Evolutionary conservation across 2,888 invertebrate genomes (phyloP), one percentile per base, ranked within the genome.

Genomic region (Scrobipalpa costella): DNA sequence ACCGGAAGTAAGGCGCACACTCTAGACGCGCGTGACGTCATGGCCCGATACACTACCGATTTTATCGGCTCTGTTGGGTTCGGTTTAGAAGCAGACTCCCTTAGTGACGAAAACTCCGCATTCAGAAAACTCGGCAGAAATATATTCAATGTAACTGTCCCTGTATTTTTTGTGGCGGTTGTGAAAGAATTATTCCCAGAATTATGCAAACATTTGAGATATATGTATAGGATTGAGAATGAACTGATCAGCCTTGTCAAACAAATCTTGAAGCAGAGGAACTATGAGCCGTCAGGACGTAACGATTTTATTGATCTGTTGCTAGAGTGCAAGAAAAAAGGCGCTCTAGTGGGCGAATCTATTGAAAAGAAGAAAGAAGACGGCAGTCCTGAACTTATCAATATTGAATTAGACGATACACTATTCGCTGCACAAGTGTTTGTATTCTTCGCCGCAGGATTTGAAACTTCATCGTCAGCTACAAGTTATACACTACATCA

Each of bases 31-130:
- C 78, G 84, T 49, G 90, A 90, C 65, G 77, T 88, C 0, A 88
- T 90, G 88, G 88, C 88, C 1, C 78, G 90, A 57, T 90, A 87
- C 50, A 89, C 88, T 0, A 89, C 87, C 1, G 90, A 90, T 67
- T 87, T 88, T 65, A 89, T 90, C 7, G 89, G 89, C 6, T 85
- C 80, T 0, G 88, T 88, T 69, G 89, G 85, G n/a, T 90, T 90
- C 69, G 90, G 90, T 15, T 80, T 90, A 2, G 76, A 88, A 60
- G 85, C 83, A 77, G 86, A 89, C 64, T 71, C 87, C 1, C 69
- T 90, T n/a, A 77, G 71, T 40, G 80, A 85, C 17, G 86, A 88
- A 71, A 83, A 86, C 64, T 88, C 88, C 0, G 77, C 83, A 55
- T 90, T 90, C 60, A 77, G 86, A 67, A 81, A 78, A 73, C 70